Conservation (phyloP, 2,113 vertebrate genomes). For the Saguinus midas region DNA sequence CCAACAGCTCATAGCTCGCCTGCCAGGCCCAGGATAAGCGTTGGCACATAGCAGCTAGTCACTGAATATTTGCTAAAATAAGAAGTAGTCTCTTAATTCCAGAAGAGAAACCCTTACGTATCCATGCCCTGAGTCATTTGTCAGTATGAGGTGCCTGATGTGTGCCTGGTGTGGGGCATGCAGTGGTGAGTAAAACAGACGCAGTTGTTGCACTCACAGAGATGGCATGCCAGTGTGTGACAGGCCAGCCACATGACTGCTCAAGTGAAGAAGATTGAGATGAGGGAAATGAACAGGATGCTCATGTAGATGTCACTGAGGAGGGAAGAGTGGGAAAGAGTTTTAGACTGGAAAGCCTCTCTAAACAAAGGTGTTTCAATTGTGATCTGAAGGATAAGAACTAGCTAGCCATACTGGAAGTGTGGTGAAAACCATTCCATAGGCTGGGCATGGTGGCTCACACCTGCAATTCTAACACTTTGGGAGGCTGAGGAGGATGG, state of each 20-base stretch:
- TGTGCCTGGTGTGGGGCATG: not conserved
- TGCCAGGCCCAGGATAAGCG: not conserved
- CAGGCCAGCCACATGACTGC: not conserved
- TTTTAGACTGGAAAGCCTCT: not conserved
- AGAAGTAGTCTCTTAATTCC: not conserved
- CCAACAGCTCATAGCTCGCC: not conserved
- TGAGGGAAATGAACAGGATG: not conserved
- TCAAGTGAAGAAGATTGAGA: not conserved
- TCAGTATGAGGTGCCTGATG: no score
- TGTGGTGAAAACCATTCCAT: not conserved
- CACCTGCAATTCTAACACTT: no score
- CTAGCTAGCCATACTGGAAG: not conserved
- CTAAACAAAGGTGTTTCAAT: not conserved
- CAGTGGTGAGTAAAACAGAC: not conserved
- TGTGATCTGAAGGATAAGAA: not conserved
- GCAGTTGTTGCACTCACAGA: no score
- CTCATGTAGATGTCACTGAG: not conserved
- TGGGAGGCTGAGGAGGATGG: no score
- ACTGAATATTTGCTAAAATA: not conserved
- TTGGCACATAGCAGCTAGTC: not conserved
- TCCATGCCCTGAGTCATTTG: not conserved
- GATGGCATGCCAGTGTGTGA: not conserved
- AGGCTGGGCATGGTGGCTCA: no score
- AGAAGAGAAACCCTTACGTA: not conserved
- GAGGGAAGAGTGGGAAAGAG: no score